Conservation (phyloP, 2,888 invertebrate genomes). For the Tineola bisselliella region DNA sequence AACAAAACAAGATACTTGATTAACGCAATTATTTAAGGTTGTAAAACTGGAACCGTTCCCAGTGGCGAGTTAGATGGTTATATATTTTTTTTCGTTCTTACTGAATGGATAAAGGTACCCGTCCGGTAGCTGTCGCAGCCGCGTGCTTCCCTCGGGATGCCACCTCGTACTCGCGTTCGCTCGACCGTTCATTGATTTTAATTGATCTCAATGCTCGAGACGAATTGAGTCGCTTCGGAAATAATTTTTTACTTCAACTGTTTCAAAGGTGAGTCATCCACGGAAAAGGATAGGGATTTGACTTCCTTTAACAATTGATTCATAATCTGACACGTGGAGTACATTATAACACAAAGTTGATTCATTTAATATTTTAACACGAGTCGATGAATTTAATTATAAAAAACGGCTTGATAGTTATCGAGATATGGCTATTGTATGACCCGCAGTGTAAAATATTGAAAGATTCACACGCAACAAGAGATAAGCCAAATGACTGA, state of each 20-base stretch:
- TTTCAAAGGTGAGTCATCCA: slow-evolving; percentile 29
- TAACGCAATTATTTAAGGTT: slow-evolving; percentile 14
- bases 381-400: background rate
- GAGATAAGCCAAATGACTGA: slow-evolving; percentile 38
- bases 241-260: slow-evolving; percentile 33
- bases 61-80: slow-evolving; percentile 11
- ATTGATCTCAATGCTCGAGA: slow-evolving; percentile 62
- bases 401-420: background rate
- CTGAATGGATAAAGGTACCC: slow-evolving; percentile 2
- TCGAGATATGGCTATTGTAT: background rate
- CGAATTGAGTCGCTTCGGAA: slow-evolving; percentile 58
- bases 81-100: background rate
- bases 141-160: slow-evolving; percentile 52
- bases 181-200: slow-evolving; percentile 44
- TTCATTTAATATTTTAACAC: background rate
- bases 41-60: slow-evolving; percentile 13
- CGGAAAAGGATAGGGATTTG: background rate
- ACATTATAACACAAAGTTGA: background rate
- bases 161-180: slow-evolving; percentile 42
- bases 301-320: background rate
- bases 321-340: background rate
- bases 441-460: slow-evolving; percentile 21
- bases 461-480: slow-evolving; percentile 28
- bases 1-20: slow-evolving; percentile 11
- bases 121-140: slow-evolving; percentile 33